A percentile compares a stretch with the other conserved stretches of the same genome.
Evolutionary conservation across 2,888 invertebrate species (phyloP).

Genomic region (Apodemia hepburni): DNA sequence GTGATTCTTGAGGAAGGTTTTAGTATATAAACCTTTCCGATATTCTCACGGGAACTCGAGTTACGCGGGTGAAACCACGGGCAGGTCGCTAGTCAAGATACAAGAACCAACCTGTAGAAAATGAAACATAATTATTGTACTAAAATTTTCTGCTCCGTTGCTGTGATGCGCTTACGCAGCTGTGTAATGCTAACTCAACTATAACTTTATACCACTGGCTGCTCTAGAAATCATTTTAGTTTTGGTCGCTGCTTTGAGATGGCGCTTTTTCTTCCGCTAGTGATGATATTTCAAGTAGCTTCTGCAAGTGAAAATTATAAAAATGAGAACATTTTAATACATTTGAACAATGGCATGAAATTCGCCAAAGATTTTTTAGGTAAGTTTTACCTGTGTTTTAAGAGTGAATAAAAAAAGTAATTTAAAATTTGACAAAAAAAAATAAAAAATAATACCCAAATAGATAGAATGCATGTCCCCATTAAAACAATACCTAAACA

Average conservation of each 20-base stretch:
- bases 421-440: too few species aligned
- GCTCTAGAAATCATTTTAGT: slow-evolving; percentile 45
- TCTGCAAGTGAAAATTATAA: slow-evolving; percentile 42
- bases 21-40: too few species aligned
- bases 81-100: background rate
- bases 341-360: slow-evolving; percentile 62
- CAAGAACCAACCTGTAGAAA: slow-evolving; percentile 46
- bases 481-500: too few species aligned
- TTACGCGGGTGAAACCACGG: too few species aligned
- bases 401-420: too few species aligned
- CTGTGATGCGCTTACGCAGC: slow-evolving; percentile 49
- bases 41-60: too few species aligned
- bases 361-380: slow-evolving; percentile 57
- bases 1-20: too few species aligned
- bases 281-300: slow-evolving; percentile 41
- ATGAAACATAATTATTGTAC: slow-evolving; percentile 40
- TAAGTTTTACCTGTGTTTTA: too few species aligned
- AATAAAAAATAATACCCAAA: too few species aligned
- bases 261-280: slow-evolving; percentile 52
- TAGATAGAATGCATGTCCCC: too few species aligned
- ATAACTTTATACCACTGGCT: slow-evolving; percentile 34
- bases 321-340: slow-evolving; percentile 57
- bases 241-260: slow-evolving; percentile 48
- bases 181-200: slow-evolving; percentile 56
- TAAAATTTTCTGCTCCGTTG: slow-evolving; percentile 56